Conservation (phyloP, 2,113 vertebrate genomes). For the Trematocara stigmaticum region DNA sequence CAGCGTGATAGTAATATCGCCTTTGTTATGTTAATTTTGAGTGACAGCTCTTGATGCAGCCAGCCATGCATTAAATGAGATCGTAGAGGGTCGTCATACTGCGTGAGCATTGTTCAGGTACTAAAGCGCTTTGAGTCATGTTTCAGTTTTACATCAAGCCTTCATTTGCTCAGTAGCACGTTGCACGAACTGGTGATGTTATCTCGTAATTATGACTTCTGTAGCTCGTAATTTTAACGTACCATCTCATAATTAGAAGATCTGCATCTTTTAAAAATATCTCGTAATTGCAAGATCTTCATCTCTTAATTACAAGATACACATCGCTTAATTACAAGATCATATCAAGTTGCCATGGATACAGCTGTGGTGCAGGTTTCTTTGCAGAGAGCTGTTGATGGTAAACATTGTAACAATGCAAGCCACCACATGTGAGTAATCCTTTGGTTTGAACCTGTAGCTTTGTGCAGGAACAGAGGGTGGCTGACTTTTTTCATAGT, state of each 20-base stretch:
- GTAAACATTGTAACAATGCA: not conserved
- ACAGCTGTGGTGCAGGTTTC: not conserved
- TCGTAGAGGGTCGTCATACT: not conserved
- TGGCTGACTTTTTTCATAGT: not conserved
- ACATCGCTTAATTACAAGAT: not conserved
- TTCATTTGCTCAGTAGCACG: not conserved
- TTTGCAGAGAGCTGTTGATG: not conserved
- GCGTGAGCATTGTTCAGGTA: not conserved
- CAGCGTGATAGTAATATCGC: not conserved
- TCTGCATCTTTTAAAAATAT: not conserved
- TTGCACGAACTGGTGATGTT: not conserved
- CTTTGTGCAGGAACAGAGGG: not conserved
- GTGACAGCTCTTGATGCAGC: not conserved
- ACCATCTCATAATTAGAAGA: not conserved
- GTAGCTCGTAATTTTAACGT: not conserved
- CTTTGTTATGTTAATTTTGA: not conserved
- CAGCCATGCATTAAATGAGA: not conserved
- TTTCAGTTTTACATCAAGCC: not conserved
- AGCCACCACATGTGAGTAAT: not conserved
- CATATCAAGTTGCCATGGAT: not conserved
- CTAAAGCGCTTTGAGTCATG: not conserved
- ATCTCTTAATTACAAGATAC: conserved; percentile 4
- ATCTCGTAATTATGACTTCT: not conserved
- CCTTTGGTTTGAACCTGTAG: not conserved
- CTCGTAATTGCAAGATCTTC: conserved; percentile 2